These are phyloP conservation scores for Sphaerophoria taeniata DNA, from an alignment of 2,888 invertebrate genomes.

Conservation along the genomic window DNA sequence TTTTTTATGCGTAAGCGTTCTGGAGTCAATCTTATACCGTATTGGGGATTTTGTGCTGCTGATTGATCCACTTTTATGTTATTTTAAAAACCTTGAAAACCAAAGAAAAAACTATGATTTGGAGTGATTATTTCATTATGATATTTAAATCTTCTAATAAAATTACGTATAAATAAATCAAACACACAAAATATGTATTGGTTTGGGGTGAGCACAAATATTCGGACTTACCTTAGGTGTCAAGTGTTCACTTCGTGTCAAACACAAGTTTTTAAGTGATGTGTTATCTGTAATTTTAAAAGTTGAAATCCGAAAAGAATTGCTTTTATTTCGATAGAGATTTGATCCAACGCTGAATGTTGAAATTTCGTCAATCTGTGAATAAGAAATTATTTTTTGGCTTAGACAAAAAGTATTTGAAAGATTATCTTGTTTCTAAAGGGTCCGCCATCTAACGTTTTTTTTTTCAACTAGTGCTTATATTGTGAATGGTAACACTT, in stretches of 20 bases:
- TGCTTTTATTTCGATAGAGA: not conserved
- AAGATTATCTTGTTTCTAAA: too few relatives aligned
- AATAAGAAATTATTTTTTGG: not conserved
- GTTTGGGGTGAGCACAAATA: too few relatives aligned
- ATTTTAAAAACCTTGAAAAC: not conserved
- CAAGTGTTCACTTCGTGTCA: conserved; percentile 4
- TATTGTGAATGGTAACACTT: too few relatives aligned
- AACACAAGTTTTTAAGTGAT: not conserved
- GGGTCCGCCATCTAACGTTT: too few relatives aligned
- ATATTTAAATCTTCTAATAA: too few relatives aligned
- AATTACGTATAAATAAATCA: too few relatives aligned
- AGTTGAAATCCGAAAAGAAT: not conserved
- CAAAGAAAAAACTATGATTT: not conserved
- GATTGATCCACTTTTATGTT: conserved; percentile 54
- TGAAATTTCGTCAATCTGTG: conserved; percentile 28
- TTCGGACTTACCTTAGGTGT: conserved; percentile 4
- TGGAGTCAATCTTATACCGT: conserved; percentile 28
- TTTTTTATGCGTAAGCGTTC: not conserved
- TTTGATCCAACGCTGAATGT: conserved; percentile 10
- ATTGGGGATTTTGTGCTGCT: conserved; percentile 38
- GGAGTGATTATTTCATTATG: too few relatives aligned
- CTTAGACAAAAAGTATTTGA: too few relatives aligned
- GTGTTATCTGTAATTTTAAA: not conserved
- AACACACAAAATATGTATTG: too few relatives aligned
- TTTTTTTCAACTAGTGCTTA: too few relatives aligned